Conservation (phyloP, 2,888 invertebrate genomes). For the Lamellibrachia satsuma region DNA sequence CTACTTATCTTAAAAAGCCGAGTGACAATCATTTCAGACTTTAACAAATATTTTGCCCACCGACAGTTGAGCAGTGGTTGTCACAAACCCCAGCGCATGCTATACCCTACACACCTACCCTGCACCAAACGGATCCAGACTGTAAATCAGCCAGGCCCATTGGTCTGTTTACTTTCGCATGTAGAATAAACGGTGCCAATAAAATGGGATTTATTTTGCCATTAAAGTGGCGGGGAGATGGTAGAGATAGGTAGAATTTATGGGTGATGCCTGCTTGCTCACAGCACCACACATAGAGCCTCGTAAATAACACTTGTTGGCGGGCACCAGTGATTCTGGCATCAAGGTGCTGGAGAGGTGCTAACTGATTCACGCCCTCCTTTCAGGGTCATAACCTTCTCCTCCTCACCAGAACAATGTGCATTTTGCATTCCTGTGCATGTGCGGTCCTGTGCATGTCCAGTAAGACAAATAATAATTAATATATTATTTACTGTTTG, state of each 20-base stretch:
- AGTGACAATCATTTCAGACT: too few species aligned
- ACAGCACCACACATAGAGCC: neutral
- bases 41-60: neutral
- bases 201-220: slow-evolving; percentile 13
- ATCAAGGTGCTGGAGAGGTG: neutral
- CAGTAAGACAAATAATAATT: too few species aligned
- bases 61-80: neutral
- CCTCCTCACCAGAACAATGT: neutral
- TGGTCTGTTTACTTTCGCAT: neutral
- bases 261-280: neutral
- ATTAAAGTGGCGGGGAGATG: neutral
- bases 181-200: slow-evolving; percentile 11
- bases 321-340: neutral
- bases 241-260: neutral
- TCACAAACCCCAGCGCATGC: neutral
- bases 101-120: neutral
- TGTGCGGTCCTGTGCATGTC: too few species aligned
- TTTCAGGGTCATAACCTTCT: neutral
- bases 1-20: too few species aligned
- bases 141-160: neutral
- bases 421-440: neutral
- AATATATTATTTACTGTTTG: too few species aligned
- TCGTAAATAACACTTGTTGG: neutral
- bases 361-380: neutral
- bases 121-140: neutral